Percentiles rank a stretch among this genome's conserved stretches.
Conservation (phyloP, 2,113 vertebrate species). For the Myotis davidii region DNA sequence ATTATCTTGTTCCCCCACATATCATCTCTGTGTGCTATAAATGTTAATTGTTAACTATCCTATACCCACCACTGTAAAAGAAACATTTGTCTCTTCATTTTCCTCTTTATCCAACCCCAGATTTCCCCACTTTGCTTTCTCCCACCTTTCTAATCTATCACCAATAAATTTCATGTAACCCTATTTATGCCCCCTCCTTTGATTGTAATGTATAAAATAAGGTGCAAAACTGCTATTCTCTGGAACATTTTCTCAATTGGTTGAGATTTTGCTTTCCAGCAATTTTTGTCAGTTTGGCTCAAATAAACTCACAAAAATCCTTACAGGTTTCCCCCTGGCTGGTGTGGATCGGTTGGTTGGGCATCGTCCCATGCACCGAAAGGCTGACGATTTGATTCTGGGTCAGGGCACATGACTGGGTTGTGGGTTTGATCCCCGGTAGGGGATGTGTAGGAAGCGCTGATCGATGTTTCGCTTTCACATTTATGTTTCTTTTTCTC, state of each 20-base stretch:
- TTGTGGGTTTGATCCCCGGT: background rate
- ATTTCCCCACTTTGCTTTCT: background rate
- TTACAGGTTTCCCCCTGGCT: background rate
- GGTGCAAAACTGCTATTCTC: background rate
- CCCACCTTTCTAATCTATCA: background rate
- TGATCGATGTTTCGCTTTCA: background rate
- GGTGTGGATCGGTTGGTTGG: background rate
- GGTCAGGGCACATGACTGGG: background rate
- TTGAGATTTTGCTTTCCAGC: background rate
- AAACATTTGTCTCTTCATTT: background rate
- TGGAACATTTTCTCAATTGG: background rate
- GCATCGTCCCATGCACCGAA: background rate
- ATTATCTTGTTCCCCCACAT: background rate
- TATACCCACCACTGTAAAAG: background rate
- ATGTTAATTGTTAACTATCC: background rate
- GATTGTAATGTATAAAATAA: background rate
- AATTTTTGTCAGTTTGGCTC: background rate
- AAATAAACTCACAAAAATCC: no score
- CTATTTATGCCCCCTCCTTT: background rate
- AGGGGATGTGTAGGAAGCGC: background rate
- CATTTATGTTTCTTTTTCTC: background rate
- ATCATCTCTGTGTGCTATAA: background rate
- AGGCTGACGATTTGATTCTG: background rate
- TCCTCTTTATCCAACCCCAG: background rate
- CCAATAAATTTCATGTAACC: background rate